Base-by-base conservation (phyloP, 2,888 invertebrate genomes). In the Oithona nana region DNA sequence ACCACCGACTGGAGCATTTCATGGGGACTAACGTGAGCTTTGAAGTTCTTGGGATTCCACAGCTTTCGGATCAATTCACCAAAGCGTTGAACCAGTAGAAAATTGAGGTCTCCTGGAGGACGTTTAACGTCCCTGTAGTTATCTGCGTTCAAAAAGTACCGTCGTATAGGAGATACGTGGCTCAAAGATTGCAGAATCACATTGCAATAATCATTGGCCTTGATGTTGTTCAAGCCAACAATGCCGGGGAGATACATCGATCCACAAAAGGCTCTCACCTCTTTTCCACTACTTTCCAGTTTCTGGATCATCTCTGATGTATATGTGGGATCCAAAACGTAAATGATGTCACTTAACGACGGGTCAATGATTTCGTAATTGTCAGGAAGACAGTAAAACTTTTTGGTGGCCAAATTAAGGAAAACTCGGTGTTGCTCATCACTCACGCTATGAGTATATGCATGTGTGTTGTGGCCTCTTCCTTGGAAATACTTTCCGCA, bases 1-100 rank as follows among this genome's bases (percentile, higher is more conserved):
- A 98, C 92, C 28, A 95, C 90, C 56, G 98, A 92, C 71, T 99
- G 99, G 28, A 99, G 76, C 97, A 99, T 99, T 79, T 99, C 98
- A 72, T 99, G 99, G 0, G 99, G 99, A 24, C 94, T 95, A 0
- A 99, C 99, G 71, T 99, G 99, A 0, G 97, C 88, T 75, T 99
- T 98, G 72, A 99, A 99, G 70, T 97, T 97, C 50, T 93, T 79
- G 0, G 97, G 95, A 74, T 99, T 98, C 98, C 98, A 99, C 68
- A 99, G 77, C 73, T 99, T 99, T 22, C 98, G 78, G 75, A 97
- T 81, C 29, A 98, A 76, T 72, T 98, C 97, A 0, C 97, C 97
- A 73, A 94, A 97, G 70, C 84, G 76, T 71, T 89, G 88, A 0
- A 94, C 92, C 56, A 99, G 75, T 29, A 93, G 79, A 71, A 88